These are phyloP conservation scores for Lepidurus apus DNA, from an alignment of 1,140 invertebrate genomes.

Conservation along the genomic window DNA sequence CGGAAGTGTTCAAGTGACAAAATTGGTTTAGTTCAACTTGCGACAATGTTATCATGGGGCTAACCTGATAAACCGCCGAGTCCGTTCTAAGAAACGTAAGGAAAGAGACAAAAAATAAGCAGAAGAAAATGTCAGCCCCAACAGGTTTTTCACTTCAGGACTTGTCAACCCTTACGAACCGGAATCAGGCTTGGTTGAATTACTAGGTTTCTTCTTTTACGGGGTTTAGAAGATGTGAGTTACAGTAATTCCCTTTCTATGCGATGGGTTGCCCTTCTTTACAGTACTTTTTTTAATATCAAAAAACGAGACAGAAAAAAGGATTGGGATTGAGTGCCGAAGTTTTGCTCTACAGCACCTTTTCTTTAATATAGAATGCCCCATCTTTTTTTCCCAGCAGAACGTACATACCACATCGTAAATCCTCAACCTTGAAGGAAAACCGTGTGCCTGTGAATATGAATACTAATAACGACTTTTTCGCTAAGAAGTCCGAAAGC, in stretches of 20 bases:
- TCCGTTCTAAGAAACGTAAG: neutral
- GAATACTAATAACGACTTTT: neutral
- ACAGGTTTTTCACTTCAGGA: constrained; percentile 21
- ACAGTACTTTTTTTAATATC: too few species aligned
- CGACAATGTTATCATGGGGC: neutral
- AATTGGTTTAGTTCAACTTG: neutral
- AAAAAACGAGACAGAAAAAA: neutral
- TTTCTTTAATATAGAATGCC: neutral
- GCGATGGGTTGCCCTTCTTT: too few species aligned
- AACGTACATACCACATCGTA: neutral
- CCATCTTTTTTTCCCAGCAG: neutral
- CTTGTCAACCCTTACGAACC: constrained; percentile 9
- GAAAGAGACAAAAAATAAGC: neutral
- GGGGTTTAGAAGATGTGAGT: neutral
- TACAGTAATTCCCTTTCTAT: neutral
- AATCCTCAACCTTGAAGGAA: neutral
- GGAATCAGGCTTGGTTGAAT: constrained; percentile 18
- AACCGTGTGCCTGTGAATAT: too few species aligned
- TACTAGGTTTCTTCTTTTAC: neutral
- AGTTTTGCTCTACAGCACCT: neutral
- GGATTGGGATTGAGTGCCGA: neutral
- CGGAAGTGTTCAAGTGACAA: constrained; percentile 1
- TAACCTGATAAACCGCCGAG: neutral
- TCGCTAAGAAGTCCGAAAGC: neutral
- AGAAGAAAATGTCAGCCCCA: neutral